Evolutionary conservation across 2,797 vertebrate genomes (phyloP).

Genomic region (Paratrypauchen microcephalus): DNA sequence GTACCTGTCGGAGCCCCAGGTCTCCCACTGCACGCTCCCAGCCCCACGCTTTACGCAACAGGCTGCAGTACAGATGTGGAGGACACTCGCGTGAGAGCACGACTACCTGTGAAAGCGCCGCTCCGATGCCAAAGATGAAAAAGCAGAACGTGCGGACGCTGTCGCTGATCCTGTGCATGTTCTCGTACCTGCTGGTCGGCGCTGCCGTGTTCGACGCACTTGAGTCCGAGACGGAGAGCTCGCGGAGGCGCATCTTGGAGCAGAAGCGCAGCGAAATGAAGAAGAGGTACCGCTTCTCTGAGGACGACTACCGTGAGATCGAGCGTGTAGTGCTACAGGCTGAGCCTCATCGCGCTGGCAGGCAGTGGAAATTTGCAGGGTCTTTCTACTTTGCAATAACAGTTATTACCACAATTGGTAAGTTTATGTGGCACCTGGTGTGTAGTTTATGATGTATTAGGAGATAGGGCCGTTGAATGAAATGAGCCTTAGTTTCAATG

Average conservation of each 20-base stretch:
- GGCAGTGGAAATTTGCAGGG: constrained; percentile 93
- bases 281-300: constrained; percentile 88
- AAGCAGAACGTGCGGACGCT: constrained; percentile 88
- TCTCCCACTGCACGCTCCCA: not conserved
- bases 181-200: constrained; percentile 91
- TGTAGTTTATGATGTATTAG: not conserved
- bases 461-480: not conserved
- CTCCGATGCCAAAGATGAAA: constrained; percentile 78
- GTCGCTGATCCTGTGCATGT: constrained; percentile 88
- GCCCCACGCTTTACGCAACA: constrained; percentile 49
- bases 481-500: constrained; percentile 7
- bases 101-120: constrained; percentile 55
- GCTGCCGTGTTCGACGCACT: constrained; percentile 93
- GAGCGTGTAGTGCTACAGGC: constrained; percentile 89
- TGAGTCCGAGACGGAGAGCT: constrained; percentile 89
- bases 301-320: constrained; percentile 88
- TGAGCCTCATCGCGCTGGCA: constrained; percentile 88
- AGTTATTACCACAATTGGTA: constrained; percentile 94
- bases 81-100: constrained; percentile 27
- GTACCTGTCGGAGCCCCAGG: not conserved
- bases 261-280: constrained; percentile 88
- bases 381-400: constrained; percentile 97
- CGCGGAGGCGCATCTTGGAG: constrained; percentile 81
- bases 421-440: constrained; percentile 53
- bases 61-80: constrained; percentile 49